These are phyloP conservation scores for Pelvicachromis taeniatus DNA, from an alignment of 2,113 vertebrate genomes.

Conservation along the genomic window DNA sequence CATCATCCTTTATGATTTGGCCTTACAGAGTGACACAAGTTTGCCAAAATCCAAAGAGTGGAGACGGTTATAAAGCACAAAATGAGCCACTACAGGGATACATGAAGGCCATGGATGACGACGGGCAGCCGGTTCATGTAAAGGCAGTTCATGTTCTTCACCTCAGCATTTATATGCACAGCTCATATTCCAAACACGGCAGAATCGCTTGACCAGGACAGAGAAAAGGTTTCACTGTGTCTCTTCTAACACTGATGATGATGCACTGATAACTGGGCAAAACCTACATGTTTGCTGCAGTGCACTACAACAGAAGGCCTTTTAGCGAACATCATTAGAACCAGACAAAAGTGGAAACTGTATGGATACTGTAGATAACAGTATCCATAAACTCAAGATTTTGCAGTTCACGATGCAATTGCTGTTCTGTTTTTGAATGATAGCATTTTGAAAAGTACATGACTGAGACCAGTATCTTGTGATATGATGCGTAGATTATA, in stretches of 20 bases:
- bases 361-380: neutral
- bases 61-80: neutral
- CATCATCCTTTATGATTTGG: constrained; percentile 22
- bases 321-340: neutral
- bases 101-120: neutral
- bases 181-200: constrained; percentile 21
- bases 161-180: constrained; percentile 20
- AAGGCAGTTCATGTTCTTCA: constrained; percentile 6
- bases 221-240: neutral
- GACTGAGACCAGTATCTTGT: neutral
- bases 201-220: neutral
- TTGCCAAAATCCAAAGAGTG: neutral
- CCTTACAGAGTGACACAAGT: neutral
- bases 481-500: neutral
- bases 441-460: neutral
- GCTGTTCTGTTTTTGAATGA: neutral
- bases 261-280: neutral
- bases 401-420: neutral
- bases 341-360: neutral
- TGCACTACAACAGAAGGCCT: neutral
- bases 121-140: constrained; percentile 17
- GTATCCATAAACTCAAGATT: neutral
- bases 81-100: neutral
- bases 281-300: neutral
- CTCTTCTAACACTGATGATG: neutral